Conservation (phyloP, 2,113 vertebrate genomes). For the Octodon degus region DNA sequence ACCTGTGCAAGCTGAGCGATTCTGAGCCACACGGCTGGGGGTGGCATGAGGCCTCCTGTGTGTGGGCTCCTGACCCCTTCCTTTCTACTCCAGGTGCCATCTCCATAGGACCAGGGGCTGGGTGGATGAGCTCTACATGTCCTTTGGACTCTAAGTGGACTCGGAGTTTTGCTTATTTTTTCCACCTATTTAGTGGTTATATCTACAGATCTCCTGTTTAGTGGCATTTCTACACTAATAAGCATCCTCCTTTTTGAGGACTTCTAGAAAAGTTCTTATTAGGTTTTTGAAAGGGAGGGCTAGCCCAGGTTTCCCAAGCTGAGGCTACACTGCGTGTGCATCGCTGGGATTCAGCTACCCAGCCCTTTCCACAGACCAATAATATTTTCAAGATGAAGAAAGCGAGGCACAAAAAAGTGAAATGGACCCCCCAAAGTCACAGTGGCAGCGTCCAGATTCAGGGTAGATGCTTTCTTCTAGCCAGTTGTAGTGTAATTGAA, state of each 20-base stretch:
- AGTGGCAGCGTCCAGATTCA: neutral
- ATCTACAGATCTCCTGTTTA: neutral
- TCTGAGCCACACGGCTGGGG: neutral
- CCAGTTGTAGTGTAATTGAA: neutral
- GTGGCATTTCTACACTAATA: neutral
- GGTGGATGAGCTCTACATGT: accelerated
- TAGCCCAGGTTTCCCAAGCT: neutral
- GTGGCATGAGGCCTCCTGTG: neutral
- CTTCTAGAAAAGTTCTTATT: neutral
- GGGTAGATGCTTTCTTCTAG: neutral
- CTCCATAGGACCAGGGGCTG: neutral
- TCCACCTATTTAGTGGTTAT: neutral
- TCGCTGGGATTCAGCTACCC: neutral
- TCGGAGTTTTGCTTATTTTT: neutral
- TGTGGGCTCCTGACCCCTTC: neutral
- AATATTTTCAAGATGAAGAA: neutral
- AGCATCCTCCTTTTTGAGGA: neutral
- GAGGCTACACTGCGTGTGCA: neutral
- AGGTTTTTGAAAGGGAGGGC: neutral
- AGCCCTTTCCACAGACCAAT: neutral
- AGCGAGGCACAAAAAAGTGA: neutral
- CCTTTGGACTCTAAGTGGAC: neutral
- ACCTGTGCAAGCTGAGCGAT: neutral
- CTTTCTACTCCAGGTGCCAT: neutral
- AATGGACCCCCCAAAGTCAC: neutral